Base-by-base conservation (phyloP, 2,888 invertebrate genomes). In the Achlya flavicornis region DNA sequence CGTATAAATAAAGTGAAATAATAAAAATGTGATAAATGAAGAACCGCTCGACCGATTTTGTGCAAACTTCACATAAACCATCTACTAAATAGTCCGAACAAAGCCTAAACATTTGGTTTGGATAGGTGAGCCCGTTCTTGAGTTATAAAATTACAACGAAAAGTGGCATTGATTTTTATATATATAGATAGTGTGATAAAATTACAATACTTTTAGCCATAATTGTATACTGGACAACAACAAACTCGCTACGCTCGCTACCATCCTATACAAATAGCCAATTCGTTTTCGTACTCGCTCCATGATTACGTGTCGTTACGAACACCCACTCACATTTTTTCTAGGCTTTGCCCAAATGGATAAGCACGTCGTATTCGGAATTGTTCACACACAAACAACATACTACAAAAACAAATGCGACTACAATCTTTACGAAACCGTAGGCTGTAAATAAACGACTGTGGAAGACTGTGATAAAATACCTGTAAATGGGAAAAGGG, bases 251-350 rank as follows among this genome's bases (percentile, higher is more conserved):
- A n/a, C n/a, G 2, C 16, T 48, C 48, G 4, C n/a, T 48, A 19
- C 53, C 53, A 19, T 19, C 14, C 53, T 19, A 53, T 53, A 53
- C 53, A 53, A 53, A 53, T 53, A 53, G 53, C 53, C 53, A 53
- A 19, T 53, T 19, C 19, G 19, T 19, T 53, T 53, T 53, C 53
- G n/a, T n/a, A 14, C 14, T 35, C 58, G 7, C 58, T 32, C 58
- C 58, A 58, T 53, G 53, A 53, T 58, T 58, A 33, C 33, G 35
- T n/a, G 33, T 35, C 58, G 58, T 58, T 58, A 58, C 53, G 53
- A 19, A 53, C 53, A 53, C 58, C n/a, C 58, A 35, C 58, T 33
- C 57, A 58, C 58, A 58, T 3, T 58, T 58, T 58, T 58, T n/a
- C 58, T 58, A 35, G 35, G 58, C 12, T 58, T 58, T 35, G 8